Percentiles rank a stretch among this genome's conserved stretches.
Evolutionary conservation across 2,888 invertebrate species (phyloP).

Genomic region (Helobdella robusta): DNA sequence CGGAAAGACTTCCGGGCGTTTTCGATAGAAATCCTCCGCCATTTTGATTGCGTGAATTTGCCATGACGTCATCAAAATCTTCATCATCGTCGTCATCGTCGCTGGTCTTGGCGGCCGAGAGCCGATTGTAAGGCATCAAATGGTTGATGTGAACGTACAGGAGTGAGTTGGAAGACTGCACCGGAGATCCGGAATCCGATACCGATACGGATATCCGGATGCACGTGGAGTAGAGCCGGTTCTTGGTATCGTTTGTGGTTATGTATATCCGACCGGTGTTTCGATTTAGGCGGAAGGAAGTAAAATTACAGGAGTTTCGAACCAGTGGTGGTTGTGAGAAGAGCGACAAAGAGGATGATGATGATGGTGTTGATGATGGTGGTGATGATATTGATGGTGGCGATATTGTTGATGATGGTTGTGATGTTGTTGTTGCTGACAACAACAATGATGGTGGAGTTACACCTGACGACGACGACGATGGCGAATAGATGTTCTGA

Average conservation of each 20-base stretch:
- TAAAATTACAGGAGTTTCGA: background rate
- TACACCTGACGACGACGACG: background rate
- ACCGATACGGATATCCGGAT: background rate
- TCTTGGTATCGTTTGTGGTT: background rate
- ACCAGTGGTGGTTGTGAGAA: background rate
- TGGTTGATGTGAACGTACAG: slow-evolving; percentile 31
- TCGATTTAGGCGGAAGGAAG: background rate
- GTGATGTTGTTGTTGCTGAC: background rate
- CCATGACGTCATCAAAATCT: too few species aligned
- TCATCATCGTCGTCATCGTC: background rate
- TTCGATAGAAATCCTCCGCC: too few species aligned
- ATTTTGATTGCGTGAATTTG: too few species aligned
- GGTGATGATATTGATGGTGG: background rate
- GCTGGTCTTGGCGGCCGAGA: slow-evolving; percentile 2
- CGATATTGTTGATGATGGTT: background rate
- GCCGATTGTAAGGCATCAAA: slow-evolving; percentile 19
- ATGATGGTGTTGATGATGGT: background rate
- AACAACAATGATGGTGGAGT: background rate
- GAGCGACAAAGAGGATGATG: background rate
- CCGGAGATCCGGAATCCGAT: slow-evolving; percentile 21
- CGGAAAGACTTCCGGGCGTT: too few species aligned
- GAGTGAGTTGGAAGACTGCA: background rate
- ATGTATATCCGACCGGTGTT: background rate
- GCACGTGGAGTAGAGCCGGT: background rate
- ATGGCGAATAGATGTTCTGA: background rate